These are phyloP conservation scores for Coluber constrictor DNA, from an alignment of 2,797 vertebrate species.

Conservation along the genomic window DNA sequence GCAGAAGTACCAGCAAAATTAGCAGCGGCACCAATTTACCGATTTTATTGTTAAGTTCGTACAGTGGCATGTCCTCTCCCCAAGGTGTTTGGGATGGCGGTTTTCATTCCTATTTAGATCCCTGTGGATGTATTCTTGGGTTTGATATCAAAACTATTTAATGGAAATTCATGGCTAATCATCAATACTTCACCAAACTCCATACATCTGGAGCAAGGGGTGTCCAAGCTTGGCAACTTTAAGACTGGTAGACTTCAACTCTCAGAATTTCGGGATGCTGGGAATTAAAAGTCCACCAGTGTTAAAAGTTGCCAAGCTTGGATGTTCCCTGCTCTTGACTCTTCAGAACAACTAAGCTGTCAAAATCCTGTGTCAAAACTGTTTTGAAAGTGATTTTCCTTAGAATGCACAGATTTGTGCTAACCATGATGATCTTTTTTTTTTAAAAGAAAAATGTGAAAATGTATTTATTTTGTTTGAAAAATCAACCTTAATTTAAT, in stretches of 20 bases:
- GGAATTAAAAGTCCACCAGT: neutral
- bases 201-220: neutral
- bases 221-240: neutral
- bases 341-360: slow-evolving; percentile 29
- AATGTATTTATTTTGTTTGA: slow-evolving; percentile 58
- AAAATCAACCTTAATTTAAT: slow-evolving; percentile 55
- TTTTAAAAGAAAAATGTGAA: slow-evolving; percentile 28
- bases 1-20: neutral
- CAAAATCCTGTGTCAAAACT: slow-evolving; percentile 33
- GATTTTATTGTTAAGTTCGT: neutral
- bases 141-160: slow-evolving; percentile 39
- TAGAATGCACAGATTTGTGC: neutral
- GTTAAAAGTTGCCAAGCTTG: neutral
- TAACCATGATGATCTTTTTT: slow-evolving; percentile 30
- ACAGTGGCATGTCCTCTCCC: no score
- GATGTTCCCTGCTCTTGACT: accelerated
- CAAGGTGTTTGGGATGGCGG: neutral
- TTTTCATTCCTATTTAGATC: slow-evolving; percentile 28
- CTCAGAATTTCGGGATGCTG: neutral
- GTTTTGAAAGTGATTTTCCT: slow-evolving; percentile 37
- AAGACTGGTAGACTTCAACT: neutral
- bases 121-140: neutral
- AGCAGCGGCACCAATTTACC: neutral
- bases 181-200: slow-evolving; percentile 3
- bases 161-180: slow-evolving; percentile 45